Conservation (phyloP, 2,113 vertebrate genomes). For the Potamarius usumacintae region DNA sequence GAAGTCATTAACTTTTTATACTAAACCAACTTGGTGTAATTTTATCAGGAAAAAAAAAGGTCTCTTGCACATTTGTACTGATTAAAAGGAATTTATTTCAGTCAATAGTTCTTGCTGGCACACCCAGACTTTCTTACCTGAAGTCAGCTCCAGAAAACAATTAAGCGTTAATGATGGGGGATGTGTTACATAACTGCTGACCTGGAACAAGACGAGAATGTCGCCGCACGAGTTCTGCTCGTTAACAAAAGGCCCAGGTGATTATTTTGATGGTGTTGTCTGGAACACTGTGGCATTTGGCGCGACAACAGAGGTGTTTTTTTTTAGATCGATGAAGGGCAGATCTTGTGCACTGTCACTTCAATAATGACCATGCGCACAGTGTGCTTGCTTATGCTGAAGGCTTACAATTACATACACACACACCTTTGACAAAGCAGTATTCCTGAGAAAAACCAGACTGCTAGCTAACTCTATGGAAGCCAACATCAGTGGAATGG, state of each 20-base stretch:
- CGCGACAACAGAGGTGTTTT: slow-evolving; percentile 4
- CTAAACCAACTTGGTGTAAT: neutral
- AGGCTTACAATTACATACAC: slow-evolving; percentile 10
- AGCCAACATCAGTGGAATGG: slow-evolving; percentile 27
- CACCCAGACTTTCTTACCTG: neutral
- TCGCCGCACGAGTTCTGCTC: slow-evolving; percentile 34
- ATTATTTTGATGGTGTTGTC: slow-evolving; percentile 37
- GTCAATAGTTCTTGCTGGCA: too few relatives aligned
- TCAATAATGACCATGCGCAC: slow-evolving; percentile 31
- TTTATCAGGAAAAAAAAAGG: neutral
- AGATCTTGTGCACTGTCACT: slow-evolving; percentile 20
- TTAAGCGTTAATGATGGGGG: neutral
- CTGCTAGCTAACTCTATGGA: slow-evolving; percentile 35
- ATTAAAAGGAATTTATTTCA: neutral
- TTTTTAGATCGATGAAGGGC: slow-evolving; percentile 49
- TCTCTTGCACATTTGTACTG: too few relatives aligned
- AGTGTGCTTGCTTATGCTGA: slow-evolving; percentile 1
- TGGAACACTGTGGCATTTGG: slow-evolving; percentile 19
- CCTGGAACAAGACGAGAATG: slow-evolving; percentile 47
- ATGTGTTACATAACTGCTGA: slow-evolving; percentile 26
- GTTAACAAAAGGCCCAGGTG: slow-evolving; percentile 38
- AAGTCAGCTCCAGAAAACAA: slow-evolving; percentile 16
- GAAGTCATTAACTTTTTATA: neutral
- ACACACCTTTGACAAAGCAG: slow-evolving; percentile 36
- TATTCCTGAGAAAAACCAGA: slow-evolving; percentile 53